Evolutionary conservation across 2,797 vertebrate species (phyloP), one percentile per base, ranked within the genome.

Genomic region (Choloepus didactylus): DNA sequence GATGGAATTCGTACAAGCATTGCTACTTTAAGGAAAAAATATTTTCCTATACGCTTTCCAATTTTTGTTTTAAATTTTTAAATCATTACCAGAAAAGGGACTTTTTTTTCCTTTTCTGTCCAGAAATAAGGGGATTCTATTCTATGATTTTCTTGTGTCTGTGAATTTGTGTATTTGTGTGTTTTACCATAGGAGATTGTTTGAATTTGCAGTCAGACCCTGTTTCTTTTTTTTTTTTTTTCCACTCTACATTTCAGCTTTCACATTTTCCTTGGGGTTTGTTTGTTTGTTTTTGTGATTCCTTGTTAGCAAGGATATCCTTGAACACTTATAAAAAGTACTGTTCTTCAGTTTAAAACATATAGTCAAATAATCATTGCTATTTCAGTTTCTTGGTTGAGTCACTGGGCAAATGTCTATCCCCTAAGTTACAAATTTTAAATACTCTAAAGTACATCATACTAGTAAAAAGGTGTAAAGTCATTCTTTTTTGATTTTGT

Each of bases 11-110:
- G 66, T 72, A 70, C 38, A 81, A 87, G 5, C 9, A 80, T 87
- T 92, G 19, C 59, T 19, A 18, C 60, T 77, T 87, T 87, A 93
- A 81, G 51, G 73, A 66, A 79, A 90, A 79, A 87, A 70, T 54
- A 64, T 73, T 89, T 94, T 44, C 29, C 21, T 90, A 7, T 92
- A 85, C 87, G 91, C 41, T 92, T 90, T 51, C 9, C 2, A 60
- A 4, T 87, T 94, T 92, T 95, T 86, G 44, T 62, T 91, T 87
- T 85, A 23, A 73, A 76, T 96, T 95, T 96, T 88, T 83, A 69
- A 94, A 85, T 88, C 41, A 70, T 89, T 86, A 81, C n/a, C 95
- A 62, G 16, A 95, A 96, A 76, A 95, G 7, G 93, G 18, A 93
- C 35, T 51, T 51, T 69, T 91, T 93, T 82, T 66, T 35, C 83